These are phyloP conservation scores for Megalops atlanticus DNA, from an alignment of 2,113 vertebrate species.

Conservation along the genomic window DNA sequence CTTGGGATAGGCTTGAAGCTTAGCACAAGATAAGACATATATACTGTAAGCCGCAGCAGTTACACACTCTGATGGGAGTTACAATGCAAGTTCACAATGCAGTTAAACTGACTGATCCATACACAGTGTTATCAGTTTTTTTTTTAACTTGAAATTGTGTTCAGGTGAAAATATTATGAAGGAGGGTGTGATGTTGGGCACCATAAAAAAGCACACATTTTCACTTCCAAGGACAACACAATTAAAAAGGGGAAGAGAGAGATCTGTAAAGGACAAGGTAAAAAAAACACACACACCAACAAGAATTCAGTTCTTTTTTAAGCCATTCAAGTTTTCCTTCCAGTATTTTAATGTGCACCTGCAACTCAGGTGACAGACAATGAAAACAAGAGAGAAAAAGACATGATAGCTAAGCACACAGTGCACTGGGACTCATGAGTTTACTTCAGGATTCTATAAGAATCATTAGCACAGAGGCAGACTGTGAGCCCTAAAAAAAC, in stretches of 20 bases:
- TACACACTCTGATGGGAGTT: too few species aligned
- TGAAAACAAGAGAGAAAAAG: background rate
- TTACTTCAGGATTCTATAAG: conserved; percentile 50
- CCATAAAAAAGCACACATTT: background rate
- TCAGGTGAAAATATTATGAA: background rate
- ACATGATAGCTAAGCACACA: background rate
- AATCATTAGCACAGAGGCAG: conserved; percentile 46
- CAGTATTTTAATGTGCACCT: background rate
- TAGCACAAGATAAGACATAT: too few species aligned
- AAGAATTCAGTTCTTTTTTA: background rate
- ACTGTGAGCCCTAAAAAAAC: too few species aligned
- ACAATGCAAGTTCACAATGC: too few species aligned
- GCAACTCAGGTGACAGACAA: background rate
- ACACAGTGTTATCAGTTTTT: background rate
- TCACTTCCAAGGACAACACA: background rate
- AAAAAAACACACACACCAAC: background rate
- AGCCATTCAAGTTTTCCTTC: background rate
- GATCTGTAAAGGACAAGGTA: background rate
- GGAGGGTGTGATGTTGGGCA: background rate
- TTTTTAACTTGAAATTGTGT: background rate
- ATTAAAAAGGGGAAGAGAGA: conserved; percentile 3
- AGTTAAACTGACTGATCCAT: too few species aligned
- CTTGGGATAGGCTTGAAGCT: too few species aligned
- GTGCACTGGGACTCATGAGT: background rate
- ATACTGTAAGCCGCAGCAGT: too few species aligned